Evolutionary conservation across 2,888 invertebrate species (phyloP).

Genomic region (Zele albiditarsus): DNA sequence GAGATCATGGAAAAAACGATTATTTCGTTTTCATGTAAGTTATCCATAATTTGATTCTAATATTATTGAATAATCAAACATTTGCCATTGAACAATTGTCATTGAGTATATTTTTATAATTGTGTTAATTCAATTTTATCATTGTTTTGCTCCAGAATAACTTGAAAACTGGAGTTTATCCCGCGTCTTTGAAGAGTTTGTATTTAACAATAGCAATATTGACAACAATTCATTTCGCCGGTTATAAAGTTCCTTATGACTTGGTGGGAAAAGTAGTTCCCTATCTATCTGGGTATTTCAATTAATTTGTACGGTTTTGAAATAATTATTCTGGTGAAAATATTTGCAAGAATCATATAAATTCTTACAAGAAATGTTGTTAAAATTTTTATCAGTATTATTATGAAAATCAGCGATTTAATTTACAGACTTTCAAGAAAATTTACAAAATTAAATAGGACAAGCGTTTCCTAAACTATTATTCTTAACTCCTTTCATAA

Average conservation of each 20-base stretch:
- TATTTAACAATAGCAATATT: conserved; percentile 88
- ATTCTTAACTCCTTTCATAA: too few relatives aligned
- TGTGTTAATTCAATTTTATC: background rate
- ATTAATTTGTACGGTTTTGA: background rate
- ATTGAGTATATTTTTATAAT: background rate
- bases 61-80: conserved; percentile 3
- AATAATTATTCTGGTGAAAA: too few relatives aligned
- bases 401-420: too few relatives aligned
- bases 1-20: conserved; percentile 95
- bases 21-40: conserved; percentile 91
- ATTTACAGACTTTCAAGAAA: too few relatives aligned
- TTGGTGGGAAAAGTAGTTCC: conserved; percentile 83
- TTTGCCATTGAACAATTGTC: background rate
- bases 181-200: conserved; percentile 92
- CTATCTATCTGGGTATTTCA: conserved; percentile 81
- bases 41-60: background rate
- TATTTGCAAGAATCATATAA: too few relatives aligned
- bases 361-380: too few relatives aligned
- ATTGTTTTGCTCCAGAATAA: conserved; percentile 83
- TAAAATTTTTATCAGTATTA: too few relatives aligned
- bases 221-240: conserved; percentile 85
- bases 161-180: conserved; percentile 95
- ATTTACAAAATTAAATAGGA: too few relatives aligned
- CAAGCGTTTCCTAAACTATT: too few relatives aligned
- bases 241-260: conserved; percentile 88